Percentiles rank a stretch among this genome's conserved stretches.
Conservation (phyloP, 53 echinoderm and acorn worm species). For the Echinometra lucunter region DNA sequence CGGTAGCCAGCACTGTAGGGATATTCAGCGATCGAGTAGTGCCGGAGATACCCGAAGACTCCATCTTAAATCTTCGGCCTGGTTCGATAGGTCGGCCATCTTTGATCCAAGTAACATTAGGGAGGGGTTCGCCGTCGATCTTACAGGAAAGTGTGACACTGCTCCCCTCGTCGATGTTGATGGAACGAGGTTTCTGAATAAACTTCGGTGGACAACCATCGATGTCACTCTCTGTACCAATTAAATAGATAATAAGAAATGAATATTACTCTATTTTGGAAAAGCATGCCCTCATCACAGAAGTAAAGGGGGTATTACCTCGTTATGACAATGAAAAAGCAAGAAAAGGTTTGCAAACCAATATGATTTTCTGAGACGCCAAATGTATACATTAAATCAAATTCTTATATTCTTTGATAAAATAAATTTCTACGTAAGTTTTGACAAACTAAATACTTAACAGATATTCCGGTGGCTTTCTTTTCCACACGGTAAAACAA, state of each 20-base stretch:
- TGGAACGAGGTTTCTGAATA: conserved; percentile 87
- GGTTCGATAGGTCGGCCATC: conserved; percentile 81
- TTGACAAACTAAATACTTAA: no score
- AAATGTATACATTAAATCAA: no score
- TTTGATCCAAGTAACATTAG: conserved; percentile 87
- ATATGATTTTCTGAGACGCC: no score
- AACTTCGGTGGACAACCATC: conserved; percentile 86
- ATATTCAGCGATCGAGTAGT: conserved; percentile 81
- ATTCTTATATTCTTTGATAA: no score
- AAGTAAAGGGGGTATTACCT: no score
- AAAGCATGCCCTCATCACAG: no score
- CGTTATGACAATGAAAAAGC: no score
- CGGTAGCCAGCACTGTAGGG: conserved; percentile 89
- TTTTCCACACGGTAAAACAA: no score
- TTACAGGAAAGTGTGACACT: conserved; percentile 83
- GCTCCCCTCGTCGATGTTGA: conserved; percentile 92
- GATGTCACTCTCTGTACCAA: conserved; percentile 75
- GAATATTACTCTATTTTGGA: background rate
- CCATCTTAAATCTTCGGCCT: conserved; percentile 83
- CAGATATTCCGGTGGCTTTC: no score
- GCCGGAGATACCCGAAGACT: conserved; percentile 78
- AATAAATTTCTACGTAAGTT: no score
- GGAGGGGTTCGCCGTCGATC: conserved; percentile 92
- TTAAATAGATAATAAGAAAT: background rate
- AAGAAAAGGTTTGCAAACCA: no score